These are phyloP conservation scores for Apostichopus leukothele DNA, from an alignment of 53 echinoderm and acorn worm species.

Conservation along the genomic window DNA sequence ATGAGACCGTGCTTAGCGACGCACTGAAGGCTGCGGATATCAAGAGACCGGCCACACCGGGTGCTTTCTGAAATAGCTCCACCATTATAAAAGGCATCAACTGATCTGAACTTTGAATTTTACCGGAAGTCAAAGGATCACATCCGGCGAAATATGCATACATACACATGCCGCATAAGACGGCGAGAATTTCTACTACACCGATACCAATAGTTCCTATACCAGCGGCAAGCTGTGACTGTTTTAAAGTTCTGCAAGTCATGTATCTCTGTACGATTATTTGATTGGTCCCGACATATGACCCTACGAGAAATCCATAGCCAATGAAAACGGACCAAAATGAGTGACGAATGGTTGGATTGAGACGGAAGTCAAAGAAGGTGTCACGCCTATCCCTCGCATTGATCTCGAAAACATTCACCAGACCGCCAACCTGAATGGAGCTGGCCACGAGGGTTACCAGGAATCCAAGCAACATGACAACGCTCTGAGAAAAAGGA, in stretches of 20 bases:
- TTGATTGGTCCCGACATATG: conserved; percentile 34
- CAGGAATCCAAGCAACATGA: conserved; percentile 39
- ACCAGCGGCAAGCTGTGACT: neutral
- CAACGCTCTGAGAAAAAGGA: conserved; percentile 5
- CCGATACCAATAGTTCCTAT: neutral
- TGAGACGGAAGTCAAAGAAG: conserved; percentile 18
- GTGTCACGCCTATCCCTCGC: neutral
- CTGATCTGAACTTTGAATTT: conserved; percentile 17
- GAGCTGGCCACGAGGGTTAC: conserved; percentile 13
- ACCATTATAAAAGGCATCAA: conserved; percentile 28
- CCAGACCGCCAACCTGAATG: conserved; percentile 19
- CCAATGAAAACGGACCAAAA: conserved; percentile 37
- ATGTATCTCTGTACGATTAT: conserved; percentile 39
- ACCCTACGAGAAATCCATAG: neutral
- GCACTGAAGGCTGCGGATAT: conserved; percentile 34
- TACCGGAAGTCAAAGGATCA: conserved; percentile 1
- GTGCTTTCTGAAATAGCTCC: neutral
- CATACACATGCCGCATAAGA: conserved; percentile 9
- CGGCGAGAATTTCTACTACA: neutral
- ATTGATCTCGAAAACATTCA: neutral
- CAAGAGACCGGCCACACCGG: conserved; percentile 9
- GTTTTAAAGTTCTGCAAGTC: conserved; percentile 36
- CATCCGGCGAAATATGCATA: conserved; percentile 48
- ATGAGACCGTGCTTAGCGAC: conserved; percentile 29
- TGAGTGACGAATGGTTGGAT: conserved; percentile 27